Evolutionary conservation across 2,797 vertebrate genomes (phyloP).

Genomic region (Micrastur ruficollis): DNA sequence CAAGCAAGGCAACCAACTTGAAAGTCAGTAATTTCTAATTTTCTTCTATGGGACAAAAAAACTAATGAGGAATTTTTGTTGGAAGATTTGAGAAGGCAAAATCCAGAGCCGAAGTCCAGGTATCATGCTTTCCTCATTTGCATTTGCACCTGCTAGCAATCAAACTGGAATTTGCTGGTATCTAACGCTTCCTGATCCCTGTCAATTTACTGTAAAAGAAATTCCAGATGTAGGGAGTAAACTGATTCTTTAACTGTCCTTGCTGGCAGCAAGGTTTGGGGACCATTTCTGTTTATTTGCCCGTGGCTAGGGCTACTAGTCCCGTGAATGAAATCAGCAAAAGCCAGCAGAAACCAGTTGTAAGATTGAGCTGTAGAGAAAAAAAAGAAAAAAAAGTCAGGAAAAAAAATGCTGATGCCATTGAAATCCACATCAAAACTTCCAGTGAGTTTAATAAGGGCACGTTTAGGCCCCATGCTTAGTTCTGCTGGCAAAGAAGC

Average conservation of each 20-base stretch:
- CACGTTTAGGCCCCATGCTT: slow-evolving; percentile 1
- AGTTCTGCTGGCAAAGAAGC: background rate
- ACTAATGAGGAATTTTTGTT: background rate
- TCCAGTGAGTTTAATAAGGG: slow-evolving; percentile 1
- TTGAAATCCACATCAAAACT: slow-evolving; percentile 54
- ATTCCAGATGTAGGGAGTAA: slow-evolving; percentile 15
- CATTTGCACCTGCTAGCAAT: slow-evolving; percentile 38
- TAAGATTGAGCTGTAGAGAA: background rate
- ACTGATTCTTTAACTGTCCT: background rate
- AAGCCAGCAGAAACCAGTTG: background rate
- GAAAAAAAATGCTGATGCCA: background rate
- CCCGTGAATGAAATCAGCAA: background rate
- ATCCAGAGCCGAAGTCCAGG: background rate
- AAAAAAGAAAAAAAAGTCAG: no score
- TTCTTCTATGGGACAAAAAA: background rate
- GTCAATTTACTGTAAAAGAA: background rate
- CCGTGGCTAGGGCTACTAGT: background rate
- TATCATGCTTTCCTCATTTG: background rate
- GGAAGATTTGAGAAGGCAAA: background rate
- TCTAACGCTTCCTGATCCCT: background rate
- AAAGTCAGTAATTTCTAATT: slow-evolving; percentile 9
- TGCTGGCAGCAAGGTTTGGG: background rate
- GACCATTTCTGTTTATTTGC: background rate
- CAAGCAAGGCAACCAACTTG: background rate
- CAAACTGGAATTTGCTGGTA: slow-evolving; percentile 17